Base-by-base conservation (phyloP, 1,140 invertebrate species). In the Bactericera cockerelli region DNA sequence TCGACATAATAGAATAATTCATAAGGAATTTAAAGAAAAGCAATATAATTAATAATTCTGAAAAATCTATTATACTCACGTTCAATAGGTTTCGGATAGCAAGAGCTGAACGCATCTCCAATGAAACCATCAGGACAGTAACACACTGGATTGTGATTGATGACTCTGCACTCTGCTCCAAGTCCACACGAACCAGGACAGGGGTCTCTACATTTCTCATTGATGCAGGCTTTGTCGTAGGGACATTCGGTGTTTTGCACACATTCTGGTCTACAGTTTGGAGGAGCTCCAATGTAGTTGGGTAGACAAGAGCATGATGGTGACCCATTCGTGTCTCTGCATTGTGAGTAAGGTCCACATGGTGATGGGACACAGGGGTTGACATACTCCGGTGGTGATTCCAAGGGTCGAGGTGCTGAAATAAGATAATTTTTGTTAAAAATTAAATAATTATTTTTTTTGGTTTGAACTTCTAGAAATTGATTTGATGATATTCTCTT, bases 141-240 rank as follows among this genome's bases (percentile, higher is more conserved):
- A 65, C 89, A 92, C 64, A 84, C 79, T 1, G 88, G n/a, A n/a
- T n/a, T n/a, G n/a, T n/a, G n/a, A n/a, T n/a, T n/a, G n/a, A n/a
- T n/a, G n/a, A n/a, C n/a, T 61, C 58, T 75, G 67, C 89, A 93
- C 65, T 82, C 78, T 24, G 85, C 84, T 71, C 87, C 88, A 57
- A 75, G 74, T 26, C 87, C 88, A 70, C 89, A 93, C 25, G 79
- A 79, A 61, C 79, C 76, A 11, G 75, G 69, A 65, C 88, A 91
- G 1, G 87, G 86, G 68, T 88, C 79, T 42, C 78, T 70, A 69
- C 87, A 92, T 74, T 86, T 86, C 67, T 88, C 83, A 63, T 81
- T 81, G 36, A 87, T 79, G 66, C 87, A 91, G 13, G 86, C 85
- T 72, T 82, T 78, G 66, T 87, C 76, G 55, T 72, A 68, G 31